Base-by-base conservation (phyloP, 1,140 invertebrate species). In the Phenacoccus solenopsis region DNA sequence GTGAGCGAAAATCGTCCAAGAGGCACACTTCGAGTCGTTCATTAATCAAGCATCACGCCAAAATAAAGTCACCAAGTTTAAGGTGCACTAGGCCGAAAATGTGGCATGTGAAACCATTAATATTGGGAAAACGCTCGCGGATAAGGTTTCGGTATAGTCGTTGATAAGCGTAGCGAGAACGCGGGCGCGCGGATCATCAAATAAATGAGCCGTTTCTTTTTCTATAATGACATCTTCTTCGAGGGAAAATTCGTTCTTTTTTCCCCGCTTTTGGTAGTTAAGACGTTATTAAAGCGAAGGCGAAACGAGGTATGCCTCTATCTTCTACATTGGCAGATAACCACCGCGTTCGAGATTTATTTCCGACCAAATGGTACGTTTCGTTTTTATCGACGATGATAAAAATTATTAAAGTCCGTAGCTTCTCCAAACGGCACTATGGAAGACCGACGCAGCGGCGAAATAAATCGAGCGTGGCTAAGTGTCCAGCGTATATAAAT, bases 21-120 rank as follows among this genome's bases (percentile, higher is more conserved):
- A 49, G 38, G 38, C 38, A 49, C 38, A 49, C 38, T 49, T 49
- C 38, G 20, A 2, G 5, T 5, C 38, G 38, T 49, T 49, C 38
- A 49, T 49, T 49, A 49, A 49, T 49, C 38, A 49, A 49, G 38
- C 38, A 5, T 49, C 38, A 49, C 38, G 38, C 38, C 38, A 49
- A 49, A 49, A 49, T 49, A 49, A 49, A 49, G 38, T 49, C 38
- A 49, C 38, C 38, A 49, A 49, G 38, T 49, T 49, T 49, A 49
- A 49, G 38, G 38, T 49, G 38, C 38, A 49, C 38, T 49, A 49
- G 12, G 3, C 38, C 20, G 20, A 49, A 49, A 49, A 49, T 49
- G 12, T 49, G 38, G 38, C 38, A 49, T 49, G 12, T n/a, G 38
- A 49, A 16, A 49, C 38, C 38, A 49, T 49, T 49, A 49, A 49